phyloP scores from a whole-genome alignment of 2,888 invertebrate species.

The Cryptocephalus moraei region DNA sequence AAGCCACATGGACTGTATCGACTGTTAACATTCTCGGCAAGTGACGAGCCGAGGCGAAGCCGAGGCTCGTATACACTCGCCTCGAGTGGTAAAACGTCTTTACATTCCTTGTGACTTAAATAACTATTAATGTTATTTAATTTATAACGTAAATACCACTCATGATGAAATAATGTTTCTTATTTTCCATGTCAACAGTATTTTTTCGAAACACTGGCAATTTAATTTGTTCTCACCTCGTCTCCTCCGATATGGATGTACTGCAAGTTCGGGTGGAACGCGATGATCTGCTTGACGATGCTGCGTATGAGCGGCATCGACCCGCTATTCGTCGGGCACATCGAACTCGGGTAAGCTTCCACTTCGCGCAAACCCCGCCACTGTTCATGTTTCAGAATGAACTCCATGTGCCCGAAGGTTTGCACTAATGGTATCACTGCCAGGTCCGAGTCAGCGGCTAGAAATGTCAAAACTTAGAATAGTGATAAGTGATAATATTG shows the following conservation, averaged over 20 bases:
- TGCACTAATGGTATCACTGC: constrained; percentile 71
- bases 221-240: constrained; percentile 42
- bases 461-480: background rate
- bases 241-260: constrained; percentile 77
- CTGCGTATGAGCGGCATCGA: constrained; percentile 51
- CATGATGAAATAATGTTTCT: too few species aligned
- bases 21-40: too few species aligned
- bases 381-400: constrained; percentile 62
- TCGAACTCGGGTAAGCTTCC: constrained; percentile 54
- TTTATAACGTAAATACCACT: too few species aligned
- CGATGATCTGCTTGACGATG: constrained; percentile 62
- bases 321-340: constrained; percentile 60
- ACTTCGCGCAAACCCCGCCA: constrained; percentile 58
- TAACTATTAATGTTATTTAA: too few species aligned
- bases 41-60: too few species aligned
- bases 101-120: too few species aligned
- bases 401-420: constrained; percentile 82
- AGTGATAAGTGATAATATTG: too few species aligned
- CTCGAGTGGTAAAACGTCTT: too few species aligned
- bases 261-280: constrained; percentile 51
- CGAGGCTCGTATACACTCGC: too few species aligned
- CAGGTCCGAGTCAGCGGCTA: constrained; percentile 53
- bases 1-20: too few species aligned
- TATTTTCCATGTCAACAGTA: too few species aligned
- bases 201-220: too few species aligned